These are phyloP conservation scores for Dromococcyx pavoninus DNA, from an alignment of 2,797 vertebrate species.

Conservation along the genomic window DNA sequence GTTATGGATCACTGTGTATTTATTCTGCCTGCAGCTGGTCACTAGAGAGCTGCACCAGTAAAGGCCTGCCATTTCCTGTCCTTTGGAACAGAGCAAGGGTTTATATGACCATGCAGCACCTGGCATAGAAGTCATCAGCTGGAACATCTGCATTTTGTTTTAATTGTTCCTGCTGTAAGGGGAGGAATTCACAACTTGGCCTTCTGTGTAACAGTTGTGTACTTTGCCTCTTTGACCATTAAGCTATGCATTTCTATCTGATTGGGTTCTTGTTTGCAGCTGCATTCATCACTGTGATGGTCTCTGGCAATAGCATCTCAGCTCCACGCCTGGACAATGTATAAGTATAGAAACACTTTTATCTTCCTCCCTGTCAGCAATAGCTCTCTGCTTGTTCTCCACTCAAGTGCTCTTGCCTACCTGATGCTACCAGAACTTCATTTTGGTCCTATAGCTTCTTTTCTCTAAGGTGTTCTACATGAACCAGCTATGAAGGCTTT, in stretches of 20 bases:
- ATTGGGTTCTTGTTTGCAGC: constrained; percentile 78
- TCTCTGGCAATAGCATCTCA: constrained; percentile 82
- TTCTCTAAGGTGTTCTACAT: not conserved
- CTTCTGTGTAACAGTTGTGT: not conserved
- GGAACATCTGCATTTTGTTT: not conserved
- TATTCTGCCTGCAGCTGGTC: not conserved
- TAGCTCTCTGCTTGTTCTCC: constrained; percentile 26
- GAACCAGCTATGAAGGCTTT: not conserved
- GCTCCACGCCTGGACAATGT: constrained; percentile 82
- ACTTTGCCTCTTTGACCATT: not conserved
- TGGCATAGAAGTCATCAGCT: not conserved
- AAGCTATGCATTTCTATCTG: constrained; percentile 31
- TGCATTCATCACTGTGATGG: constrained; percentile 76
- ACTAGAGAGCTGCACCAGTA: not conserved
- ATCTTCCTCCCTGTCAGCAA: constrained; percentile 24
- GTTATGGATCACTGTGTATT: fast-evolving
- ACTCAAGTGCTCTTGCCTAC: constrained; percentile 22
- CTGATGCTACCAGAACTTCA: not conserved
- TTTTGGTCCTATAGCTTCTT: constrained; percentile 4
- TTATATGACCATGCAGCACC: not conserved
- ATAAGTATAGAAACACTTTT: constrained; percentile 74
- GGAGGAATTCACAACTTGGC: not conserved
- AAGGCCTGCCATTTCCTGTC: not conserved
- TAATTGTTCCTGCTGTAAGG: not conserved
- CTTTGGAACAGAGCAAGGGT: not conserved